These are phyloP conservation scores for Aphrocallistes beatrix DNA, from an alignment of 37 sponge, comb jelly and placozoan species.

Conservation along the genomic window DNA sequence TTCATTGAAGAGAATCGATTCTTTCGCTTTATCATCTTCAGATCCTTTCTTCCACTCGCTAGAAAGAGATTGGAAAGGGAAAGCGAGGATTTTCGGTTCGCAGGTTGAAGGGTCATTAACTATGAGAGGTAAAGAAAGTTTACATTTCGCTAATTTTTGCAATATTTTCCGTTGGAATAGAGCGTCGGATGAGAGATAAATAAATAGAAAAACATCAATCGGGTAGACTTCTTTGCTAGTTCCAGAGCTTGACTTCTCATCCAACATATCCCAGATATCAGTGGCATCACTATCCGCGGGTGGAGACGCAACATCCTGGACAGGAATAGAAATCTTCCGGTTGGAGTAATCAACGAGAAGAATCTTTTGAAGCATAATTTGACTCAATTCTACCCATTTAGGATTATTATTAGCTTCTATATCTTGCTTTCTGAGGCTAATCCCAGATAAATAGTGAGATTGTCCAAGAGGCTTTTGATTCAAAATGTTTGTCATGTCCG, in stretches of 20 bases:
- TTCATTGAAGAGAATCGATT: not conserved
- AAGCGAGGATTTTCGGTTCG: not conserved
- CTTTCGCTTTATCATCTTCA: not conserved
- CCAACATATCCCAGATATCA: not conserved
- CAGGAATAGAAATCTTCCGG: not conserved
- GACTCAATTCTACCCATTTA: not conserved
- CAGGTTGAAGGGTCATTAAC: conserved; percentile 21
- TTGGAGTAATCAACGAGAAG: not conserved
- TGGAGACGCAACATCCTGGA: not conserved
- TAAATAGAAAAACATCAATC: conserved; percentile 21
- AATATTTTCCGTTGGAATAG: conserved; percentile 27
- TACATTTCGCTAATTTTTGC: conserved; percentile 11
- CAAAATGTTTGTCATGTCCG: not conserved
- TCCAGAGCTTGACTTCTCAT: not conserved
- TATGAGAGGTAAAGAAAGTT: conserved; percentile 23
- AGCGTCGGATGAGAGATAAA: conserved; percentile 25
- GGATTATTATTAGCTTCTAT: not conserved
- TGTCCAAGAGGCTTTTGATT: not conserved
- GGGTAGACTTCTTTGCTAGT: conserved; percentile 12
- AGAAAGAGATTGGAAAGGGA: conserved; percentile 21
- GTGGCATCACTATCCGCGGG: not conserved
- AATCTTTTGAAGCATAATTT: conserved; percentile 13
- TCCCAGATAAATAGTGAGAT: not conserved
- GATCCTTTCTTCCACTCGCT: conserved; percentile 21
- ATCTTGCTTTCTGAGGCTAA: not conserved